phyloP scores from a whole-genome alignment of 2,113 vertebrate species.

The Centropus bengalensis region DNA sequence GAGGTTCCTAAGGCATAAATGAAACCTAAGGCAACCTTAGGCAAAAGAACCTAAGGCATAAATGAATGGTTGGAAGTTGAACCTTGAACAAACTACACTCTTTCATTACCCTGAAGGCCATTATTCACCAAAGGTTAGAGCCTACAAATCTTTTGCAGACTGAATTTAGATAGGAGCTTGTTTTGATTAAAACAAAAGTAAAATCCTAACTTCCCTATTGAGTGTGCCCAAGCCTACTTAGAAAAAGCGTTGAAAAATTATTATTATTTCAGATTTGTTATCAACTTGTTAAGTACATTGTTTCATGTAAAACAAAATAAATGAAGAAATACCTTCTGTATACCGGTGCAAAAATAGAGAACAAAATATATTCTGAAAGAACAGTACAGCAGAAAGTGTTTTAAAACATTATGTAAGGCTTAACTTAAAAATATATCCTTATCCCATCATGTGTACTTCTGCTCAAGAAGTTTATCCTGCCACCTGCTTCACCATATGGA shows the following conservation, averaged over 20 bases:
- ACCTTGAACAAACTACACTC: background rate
- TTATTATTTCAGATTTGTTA: background rate
- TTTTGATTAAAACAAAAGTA: background rate
- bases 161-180: background rate
- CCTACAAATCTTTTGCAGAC: background rate
- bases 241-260: background rate
- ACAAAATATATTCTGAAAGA: background rate
- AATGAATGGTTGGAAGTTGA: background rate
- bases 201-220: background rate
- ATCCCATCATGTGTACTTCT: background rate
- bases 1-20: background rate
- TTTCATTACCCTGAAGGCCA: background rate
- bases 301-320: background rate
- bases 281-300: background rate
- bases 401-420: background rate
- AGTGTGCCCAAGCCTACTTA: background rate
- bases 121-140: background rate
- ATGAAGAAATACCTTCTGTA: background rate
- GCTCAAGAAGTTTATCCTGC: constrained; percentile 41
- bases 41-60: background rate
- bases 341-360: background rate
- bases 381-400: background rate
- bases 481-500: constrained; percentile 22
- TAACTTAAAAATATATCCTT: background rate
- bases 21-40: too few species aligned